These are phyloP conservation scores for Crocidura indochinensis DNA, from an alignment of 2,797 vertebrate genomes.

Conservation along the genomic window DNA sequence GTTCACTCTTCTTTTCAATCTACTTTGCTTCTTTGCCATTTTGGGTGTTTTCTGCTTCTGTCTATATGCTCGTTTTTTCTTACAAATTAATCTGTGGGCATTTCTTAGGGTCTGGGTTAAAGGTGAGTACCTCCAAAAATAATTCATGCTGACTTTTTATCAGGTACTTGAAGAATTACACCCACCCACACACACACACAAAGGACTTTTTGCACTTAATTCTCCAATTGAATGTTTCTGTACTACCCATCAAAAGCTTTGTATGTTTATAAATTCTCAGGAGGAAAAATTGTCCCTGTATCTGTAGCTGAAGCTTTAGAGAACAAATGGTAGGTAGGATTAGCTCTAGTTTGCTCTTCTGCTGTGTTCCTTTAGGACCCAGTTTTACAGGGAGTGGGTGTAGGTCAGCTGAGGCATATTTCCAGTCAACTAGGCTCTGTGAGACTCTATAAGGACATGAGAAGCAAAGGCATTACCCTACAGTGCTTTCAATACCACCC, in stretches of 20 bases:
- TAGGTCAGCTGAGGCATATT: too few relatives aligned
- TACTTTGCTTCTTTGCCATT: background rate
- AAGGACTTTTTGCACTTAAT: background rate
- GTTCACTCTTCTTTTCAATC: background rate
- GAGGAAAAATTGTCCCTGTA: background rate
- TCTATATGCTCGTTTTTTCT: background rate
- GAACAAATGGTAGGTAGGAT: background rate
- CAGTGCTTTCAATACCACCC: too few relatives aligned
- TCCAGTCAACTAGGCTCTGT: too few relatives aligned
- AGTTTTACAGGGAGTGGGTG: too few relatives aligned
- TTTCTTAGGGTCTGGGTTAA: background rate
- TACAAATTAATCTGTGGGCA: background rate
- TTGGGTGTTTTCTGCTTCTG: background rate
- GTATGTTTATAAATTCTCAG: background rate
- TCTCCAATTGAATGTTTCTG: background rate
- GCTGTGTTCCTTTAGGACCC: too few relatives aligned
- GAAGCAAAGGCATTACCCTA: too few relatives aligned
- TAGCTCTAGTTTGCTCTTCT: too few relatives aligned
- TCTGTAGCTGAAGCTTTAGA: background rate
- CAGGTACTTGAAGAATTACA: background rate
- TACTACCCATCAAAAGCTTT: background rate
- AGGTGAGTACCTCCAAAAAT: background rate
- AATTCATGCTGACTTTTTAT: background rate
- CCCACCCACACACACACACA: background rate
- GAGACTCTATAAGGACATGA: too few relatives aligned